Percentiles rank a stretch among this genome's conserved stretches.
Conservation (phyloP, 2,113 vertebrate species). For the Perccottus glenii region DNA sequence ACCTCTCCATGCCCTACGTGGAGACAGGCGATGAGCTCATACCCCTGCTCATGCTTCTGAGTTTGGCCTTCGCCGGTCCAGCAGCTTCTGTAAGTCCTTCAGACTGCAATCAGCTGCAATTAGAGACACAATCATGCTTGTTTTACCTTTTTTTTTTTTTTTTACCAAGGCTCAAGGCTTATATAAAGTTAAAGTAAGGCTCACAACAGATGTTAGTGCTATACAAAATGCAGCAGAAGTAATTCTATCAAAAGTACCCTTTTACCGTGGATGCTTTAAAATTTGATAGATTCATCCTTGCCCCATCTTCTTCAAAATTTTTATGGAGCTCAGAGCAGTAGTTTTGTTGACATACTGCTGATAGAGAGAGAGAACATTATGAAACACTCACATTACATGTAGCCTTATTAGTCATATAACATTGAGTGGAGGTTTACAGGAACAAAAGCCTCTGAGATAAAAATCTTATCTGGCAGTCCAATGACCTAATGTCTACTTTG, state of each 20-base stretch:
- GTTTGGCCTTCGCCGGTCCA: constrained; percentile 91
- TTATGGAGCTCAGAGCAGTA: too few species aligned
- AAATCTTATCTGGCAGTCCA: constrained; percentile 5
- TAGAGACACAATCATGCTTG: neutral
- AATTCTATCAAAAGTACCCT: neutral
- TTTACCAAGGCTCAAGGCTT: neutral
- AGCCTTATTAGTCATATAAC: neutral
- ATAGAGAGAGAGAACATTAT: neutral
- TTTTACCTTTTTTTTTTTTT: too few species aligned
- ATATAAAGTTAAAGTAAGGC: too few species aligned
- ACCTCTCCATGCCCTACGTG: constrained; percentile 96
- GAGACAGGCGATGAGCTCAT: constrained; percentile 94
- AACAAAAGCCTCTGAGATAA: constrained; percentile 6
- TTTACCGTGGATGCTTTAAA: neutral
- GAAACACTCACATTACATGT: neutral
- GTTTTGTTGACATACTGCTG: neutral
- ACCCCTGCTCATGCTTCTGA: constrained; percentile 93
- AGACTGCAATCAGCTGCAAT: neutral
- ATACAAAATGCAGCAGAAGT: neutral
- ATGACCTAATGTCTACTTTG: constrained; percentile 9
- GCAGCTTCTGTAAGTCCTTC: constrained; percentile 87
- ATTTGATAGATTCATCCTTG: neutral
- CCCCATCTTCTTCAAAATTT: neutral
- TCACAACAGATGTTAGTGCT: too few species aligned
- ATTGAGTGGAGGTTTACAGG: neutral